Percentiles rank a stretch among this genome's conserved stretches.
These are phyloP conservation scores for Phymastichus coffea DNA, from an alignment of 1,140 invertebrate genomes.

Conservation along the genomic window DNA sequence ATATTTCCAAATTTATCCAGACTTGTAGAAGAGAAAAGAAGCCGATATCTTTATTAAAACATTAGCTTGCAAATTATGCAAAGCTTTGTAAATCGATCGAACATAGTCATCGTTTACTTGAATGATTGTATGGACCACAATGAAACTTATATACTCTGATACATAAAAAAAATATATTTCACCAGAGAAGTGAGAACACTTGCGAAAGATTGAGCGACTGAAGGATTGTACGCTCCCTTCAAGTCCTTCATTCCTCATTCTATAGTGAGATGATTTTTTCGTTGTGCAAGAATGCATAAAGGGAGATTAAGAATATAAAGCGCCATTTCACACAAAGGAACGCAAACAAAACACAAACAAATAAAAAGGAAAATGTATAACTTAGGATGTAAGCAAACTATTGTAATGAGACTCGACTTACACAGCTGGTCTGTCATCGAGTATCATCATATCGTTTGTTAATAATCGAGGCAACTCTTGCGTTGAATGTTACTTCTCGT, in stretches of 20 bases:
- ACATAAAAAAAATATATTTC: neutral
- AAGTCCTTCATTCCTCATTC: too few relatives aligned
- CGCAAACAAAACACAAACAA: neutral
- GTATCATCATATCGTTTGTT: conserved; percentile 43
- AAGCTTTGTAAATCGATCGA: conserved; percentile 7
- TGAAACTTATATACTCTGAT: neutral
- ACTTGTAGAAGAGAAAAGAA: too few relatives aligned
- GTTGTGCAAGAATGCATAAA: too few relatives aligned
- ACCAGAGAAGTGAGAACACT: too few relatives aligned
- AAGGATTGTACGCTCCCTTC: too few relatives aligned
- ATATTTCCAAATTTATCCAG: too few relatives aligned
- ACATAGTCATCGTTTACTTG: conserved; percentile 5
- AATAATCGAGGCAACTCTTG: conserved; percentile 22
- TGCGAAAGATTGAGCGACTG: too few relatives aligned
- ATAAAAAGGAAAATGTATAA: conserved; percentile 5
- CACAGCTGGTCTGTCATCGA: conserved; percentile 53
- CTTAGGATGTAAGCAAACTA: conserved; percentile 35
- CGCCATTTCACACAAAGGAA: neutral
- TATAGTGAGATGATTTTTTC: too few relatives aligned
- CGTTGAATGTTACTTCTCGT: conserved; percentile 20
- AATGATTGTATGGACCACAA: conserved; percentile 9
- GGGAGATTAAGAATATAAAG: neutral
- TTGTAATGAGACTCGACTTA: conserved; percentile 47
- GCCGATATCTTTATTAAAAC: too few relatives aligned
- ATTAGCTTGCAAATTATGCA: too few relatives aligned